A percentile compares a stretch with the other conserved stretches of the same genome.
Evolutionary conservation across 1,140 invertebrate genomes (phyloP).

Genomic region (Drosophila lacertosa): DNA sequence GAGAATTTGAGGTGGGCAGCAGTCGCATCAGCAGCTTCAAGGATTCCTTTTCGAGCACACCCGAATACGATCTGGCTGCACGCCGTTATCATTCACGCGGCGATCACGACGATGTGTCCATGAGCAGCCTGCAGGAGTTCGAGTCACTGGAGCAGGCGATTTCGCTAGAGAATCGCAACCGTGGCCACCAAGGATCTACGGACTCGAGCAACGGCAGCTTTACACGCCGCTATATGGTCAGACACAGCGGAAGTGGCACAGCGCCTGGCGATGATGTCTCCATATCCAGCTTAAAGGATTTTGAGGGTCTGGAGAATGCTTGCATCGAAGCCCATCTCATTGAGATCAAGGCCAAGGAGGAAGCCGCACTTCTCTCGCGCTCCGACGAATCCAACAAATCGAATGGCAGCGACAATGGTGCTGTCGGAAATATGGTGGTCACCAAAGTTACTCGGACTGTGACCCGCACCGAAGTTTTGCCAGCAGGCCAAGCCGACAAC

Average conservation of each 20-base stretch:
- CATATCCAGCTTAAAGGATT: constrained; percentile 96
- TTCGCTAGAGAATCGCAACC: constrained; percentile 87
- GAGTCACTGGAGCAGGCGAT: constrained; percentile 94
- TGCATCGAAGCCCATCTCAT: constrained; percentile 92
- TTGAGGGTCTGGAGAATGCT: constrained; percentile 95
- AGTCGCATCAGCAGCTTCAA: constrained; percentile 91
- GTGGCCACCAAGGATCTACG: constrained; percentile 88
- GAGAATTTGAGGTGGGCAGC: constrained; percentile 92
- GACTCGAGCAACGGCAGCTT: constrained; percentile 92
- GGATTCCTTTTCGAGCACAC: constrained; percentile 91
- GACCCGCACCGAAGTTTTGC: constrained; percentile 84
- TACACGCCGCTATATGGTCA: constrained; percentile 87
- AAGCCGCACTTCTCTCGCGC: constrained; percentile 90
- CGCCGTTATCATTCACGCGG: constrained; percentile 92
- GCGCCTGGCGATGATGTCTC: constrained; percentile 95
- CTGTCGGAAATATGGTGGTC: constrained; percentile 54
- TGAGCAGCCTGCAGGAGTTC: constrained; percentile 97
- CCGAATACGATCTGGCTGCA: constrained; percentile 93
- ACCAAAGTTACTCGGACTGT: constrained; percentile 78
- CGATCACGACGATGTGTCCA: constrained; percentile 95
- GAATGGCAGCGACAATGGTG: constrained; percentile 84
- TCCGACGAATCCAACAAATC: constrained; percentile 86
- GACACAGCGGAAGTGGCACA: constrained; percentile 84
- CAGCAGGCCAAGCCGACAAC: constrained; percentile 84
- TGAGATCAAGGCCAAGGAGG: constrained; percentile 92